Evolutionary conservation across 2,888 invertebrate species (phyloP).

Genomic region (Drosophila pegasa): DNA sequence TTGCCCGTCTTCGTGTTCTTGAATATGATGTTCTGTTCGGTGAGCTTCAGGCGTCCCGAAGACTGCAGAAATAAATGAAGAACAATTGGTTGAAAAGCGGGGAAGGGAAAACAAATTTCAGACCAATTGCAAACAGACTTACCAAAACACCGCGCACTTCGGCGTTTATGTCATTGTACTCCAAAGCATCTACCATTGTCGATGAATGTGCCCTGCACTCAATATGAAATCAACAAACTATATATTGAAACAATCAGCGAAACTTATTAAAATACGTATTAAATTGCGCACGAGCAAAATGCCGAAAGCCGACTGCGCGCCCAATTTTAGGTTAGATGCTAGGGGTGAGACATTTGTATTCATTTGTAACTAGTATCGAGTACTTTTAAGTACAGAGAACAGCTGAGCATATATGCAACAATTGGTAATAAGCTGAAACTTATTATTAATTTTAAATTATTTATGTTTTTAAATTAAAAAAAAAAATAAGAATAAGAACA

Average conservation of each 20-base stretch:
- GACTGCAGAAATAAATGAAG: slow-evolving; percentile 87
- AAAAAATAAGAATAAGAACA: background rate
- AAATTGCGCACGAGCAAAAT: slow-evolving; percentile 43
- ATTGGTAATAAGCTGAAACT: too few relatives aligned
- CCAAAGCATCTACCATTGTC: slow-evolving; percentile 91
- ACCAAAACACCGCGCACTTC: slow-evolving; percentile 96
- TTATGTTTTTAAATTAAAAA: too few relatives aligned
- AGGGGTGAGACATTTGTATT: slow-evolving; percentile 8
- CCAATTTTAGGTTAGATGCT: slow-evolving; percentile 73
- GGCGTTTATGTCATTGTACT: slow-evolving; percentile 93
- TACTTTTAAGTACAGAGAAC: slow-evolving; percentile 25
- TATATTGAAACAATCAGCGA: slow-evolving; percentile 42
- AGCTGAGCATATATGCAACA: too few relatives aligned
- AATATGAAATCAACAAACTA: slow-evolving; percentile 14
- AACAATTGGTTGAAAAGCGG: background rate
- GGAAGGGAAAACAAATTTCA: slow-evolving; percentile 15
- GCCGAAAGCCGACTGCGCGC: slow-evolving; percentile 62
- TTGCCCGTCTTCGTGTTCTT: slow-evolving; percentile 98
- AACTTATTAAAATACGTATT: slow-evolving; percentile 14
- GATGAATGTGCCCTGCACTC: slow-evolving; percentile 27
- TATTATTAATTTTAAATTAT: too few relatives aligned
- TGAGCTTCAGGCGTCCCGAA: slow-evolving; percentile 95
- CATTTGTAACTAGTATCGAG: background rate
- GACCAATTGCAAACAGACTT: slow-evolving; percentile 80
- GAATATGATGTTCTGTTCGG: slow-evolving; percentile 95